Conservation (phyloP, 2,888 invertebrate species). For the Eupeodes luniger region DNA sequence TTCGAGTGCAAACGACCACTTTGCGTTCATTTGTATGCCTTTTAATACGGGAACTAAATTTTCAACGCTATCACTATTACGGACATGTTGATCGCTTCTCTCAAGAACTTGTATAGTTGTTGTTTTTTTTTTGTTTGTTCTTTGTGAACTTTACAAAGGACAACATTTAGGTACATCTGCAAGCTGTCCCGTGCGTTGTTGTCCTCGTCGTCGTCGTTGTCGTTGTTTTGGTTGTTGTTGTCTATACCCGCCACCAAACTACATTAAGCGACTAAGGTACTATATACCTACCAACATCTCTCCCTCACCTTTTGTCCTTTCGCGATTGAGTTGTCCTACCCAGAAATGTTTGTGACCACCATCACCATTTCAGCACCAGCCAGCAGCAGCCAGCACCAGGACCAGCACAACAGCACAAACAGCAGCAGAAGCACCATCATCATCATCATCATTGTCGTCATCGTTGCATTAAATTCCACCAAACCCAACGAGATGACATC, state of each 20-base stretch:
- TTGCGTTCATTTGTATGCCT: slow-evolving; percentile 38
- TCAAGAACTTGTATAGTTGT: slow-evolving; percentile 13
- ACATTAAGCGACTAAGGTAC: slow-evolving; percentile 16
- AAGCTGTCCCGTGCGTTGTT: slow-evolving; percentile 28
- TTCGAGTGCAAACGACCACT: slow-evolving; percentile 39
- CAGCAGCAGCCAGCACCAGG: slow-evolving; percentile 20
- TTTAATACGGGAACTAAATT: slow-evolving; percentile 46
- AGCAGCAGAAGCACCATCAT: slow-evolving; percentile 43
- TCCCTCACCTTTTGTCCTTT: slow-evolving; percentile 56
- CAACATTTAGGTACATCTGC: slow-evolving; percentile 63
- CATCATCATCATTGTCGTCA: slow-evolving; percentile 57
- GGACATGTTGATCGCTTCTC: slow-evolving; percentile 53
- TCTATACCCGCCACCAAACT: slow-evolving; percentile 2
- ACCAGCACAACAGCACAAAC: slow-evolving; percentile 43
- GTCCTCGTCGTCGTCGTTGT: neutral
- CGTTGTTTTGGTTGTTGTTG: neutral
- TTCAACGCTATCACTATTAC: slow-evolving; percentile 56
- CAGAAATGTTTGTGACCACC: slow-evolving; percentile 31
- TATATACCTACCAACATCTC: slow-evolving; percentile 7
- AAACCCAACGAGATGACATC: slow-evolving; percentile 66
- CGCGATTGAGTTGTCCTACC: slow-evolving; percentile 65
- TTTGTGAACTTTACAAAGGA: slow-evolving; percentile 39
- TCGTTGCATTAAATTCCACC: slow-evolving; percentile 75
- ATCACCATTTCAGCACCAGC: slow-evolving; percentile 25
- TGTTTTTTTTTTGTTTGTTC: neutral